Base-by-base conservation (phyloP, 2,888 invertebrate species). In the Drosophila lutescens region DNA sequence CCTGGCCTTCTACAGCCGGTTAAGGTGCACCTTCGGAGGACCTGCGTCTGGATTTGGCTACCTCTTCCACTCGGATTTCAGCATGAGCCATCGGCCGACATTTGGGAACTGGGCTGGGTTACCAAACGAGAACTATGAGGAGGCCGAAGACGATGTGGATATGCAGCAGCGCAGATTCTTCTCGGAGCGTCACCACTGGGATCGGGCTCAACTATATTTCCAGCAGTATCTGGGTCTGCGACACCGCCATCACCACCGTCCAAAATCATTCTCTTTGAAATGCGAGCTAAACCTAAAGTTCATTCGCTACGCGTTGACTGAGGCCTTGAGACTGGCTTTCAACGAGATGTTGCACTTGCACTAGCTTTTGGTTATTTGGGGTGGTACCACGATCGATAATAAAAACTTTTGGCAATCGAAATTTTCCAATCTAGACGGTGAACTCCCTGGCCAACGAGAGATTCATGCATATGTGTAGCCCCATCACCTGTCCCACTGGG, bases 401-500 rank as follows among this genome's bases (percentile, higher is more conserved):
- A 53, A 53, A 67, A 38, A 41, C 23, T 41, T 40, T 30, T 23
- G 68, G n/a, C 68, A 17, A 57, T 34, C 34, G 46, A 10, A 51
- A 50, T 15, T 47, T 67, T 6, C 2, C 20, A 38, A 32, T 53
- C 67, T 41, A 12, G 17, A 9, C 10, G 15, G n/a, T 17, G 15
- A 32, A 15, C 12, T 26, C 17, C 17, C 20, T 32, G 30, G 30
- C 17, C 15, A 44, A 12, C 15, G 59, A 17, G 13, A 60, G 43
- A 34, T 50, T 63, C 43, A 63, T 63, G 65, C 34, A 66, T 66
- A 53, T 46, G 66, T 34, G 43, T 20, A 15, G 58, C 17, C 30
- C 40, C 49, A 26, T 60, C 34, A 9, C 10, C 5, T 40, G 46
- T 13, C 46, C 60, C 46, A 47, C 46, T 40, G 41, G 41, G 15